A percentile compares a stretch with the other conserved stretches of the same genome.
Conservation (phyloP, 1,140 invertebrate species). For the Sipha flava region DNA sequence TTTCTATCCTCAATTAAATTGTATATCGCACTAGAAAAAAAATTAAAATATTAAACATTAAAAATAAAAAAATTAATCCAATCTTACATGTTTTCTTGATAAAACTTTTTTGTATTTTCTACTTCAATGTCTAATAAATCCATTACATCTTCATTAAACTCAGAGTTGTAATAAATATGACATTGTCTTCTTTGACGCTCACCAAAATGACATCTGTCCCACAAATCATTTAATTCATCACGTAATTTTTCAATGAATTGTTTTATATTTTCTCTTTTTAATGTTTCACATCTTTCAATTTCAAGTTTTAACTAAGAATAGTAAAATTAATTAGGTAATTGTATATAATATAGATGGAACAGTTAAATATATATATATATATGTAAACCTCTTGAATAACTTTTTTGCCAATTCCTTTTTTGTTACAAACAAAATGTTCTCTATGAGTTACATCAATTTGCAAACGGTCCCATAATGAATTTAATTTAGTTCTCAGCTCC, state of each 20-base stretch:
- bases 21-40: slow-evolving; percentile 32
- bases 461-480: slow-evolving; percentile 30
- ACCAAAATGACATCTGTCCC: slow-evolving; percentile 32
- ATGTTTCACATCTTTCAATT: slow-evolving; percentile 31
- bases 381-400: slow-evolving; percentile 28
- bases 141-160: slow-evolving; percentile 33
- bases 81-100: slow-evolving; percentile 33
- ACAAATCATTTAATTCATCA: slow-evolving; percentile 26
- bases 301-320: slow-evolving; percentile 28
- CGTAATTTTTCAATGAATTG: slow-evolving; percentile 30
- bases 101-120: slow-evolving; percentile 24
- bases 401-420: slow-evolving; percentile 19
- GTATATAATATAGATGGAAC: not conserved
- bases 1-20: slow-evolving; percentile 30
- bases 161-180: slow-evolving; percentile 3
- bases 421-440: slow-evolving; percentile 23
- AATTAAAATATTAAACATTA: not conserved
- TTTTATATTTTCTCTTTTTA: slow-evolving; percentile 34
- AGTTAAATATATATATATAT: not conserved
- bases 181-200: slow-evolving; percentile 24
- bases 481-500: slow-evolving; percentile 23
- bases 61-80: not conserved
- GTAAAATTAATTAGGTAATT: not conserved
- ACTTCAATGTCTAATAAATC: slow-evolving; percentile 34
- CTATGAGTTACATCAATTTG: slow-evolving; percentile 20